phyloP scores from a whole-genome alignment of 2,113 vertebrate genomes.

The Vicugna pacos region DNA sequence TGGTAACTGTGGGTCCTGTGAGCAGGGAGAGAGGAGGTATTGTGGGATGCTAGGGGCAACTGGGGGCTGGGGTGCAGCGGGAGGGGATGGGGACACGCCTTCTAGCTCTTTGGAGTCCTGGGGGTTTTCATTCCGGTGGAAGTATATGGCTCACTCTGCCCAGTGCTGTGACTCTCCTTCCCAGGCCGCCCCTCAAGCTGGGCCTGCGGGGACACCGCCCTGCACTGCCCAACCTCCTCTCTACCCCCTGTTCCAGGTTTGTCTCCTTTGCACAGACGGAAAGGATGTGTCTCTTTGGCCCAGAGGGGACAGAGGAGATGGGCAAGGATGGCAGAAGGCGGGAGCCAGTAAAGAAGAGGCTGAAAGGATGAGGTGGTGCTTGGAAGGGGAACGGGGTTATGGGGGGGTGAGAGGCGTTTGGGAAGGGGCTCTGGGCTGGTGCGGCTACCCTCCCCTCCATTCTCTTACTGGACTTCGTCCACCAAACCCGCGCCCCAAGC shows the following conservation, averaged over 20 bases:
- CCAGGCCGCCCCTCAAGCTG: background rate
- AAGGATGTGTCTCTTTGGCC: constrained; percentile 44
- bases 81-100: background rate
- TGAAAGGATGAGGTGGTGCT: background rate
- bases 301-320: background rate
- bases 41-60: background rate
- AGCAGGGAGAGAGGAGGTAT: background rate
- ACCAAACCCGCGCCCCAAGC: background rate
- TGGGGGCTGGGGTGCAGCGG: background rate
- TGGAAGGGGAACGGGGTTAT: background rate
- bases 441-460: background rate
- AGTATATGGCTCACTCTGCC: background rate
- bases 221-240: background rate
- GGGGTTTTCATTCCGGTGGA: background rate
- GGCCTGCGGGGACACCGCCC: background rate
- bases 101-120: background rate
- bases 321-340: background rate
- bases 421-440: background rate
- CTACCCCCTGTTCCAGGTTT: background rate
- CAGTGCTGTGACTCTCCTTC: background rate
- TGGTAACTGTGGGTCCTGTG: constrained; percentile 78
- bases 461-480: background rate
- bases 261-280: background rate
- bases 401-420: background rate
- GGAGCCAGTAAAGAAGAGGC: background rate